Evolutionary conservation across 1,140 invertebrate genomes (phyloP), one percentile per base, ranked within the genome.

Genomic region (Trachymyrmex septentrionalis): DNA sequence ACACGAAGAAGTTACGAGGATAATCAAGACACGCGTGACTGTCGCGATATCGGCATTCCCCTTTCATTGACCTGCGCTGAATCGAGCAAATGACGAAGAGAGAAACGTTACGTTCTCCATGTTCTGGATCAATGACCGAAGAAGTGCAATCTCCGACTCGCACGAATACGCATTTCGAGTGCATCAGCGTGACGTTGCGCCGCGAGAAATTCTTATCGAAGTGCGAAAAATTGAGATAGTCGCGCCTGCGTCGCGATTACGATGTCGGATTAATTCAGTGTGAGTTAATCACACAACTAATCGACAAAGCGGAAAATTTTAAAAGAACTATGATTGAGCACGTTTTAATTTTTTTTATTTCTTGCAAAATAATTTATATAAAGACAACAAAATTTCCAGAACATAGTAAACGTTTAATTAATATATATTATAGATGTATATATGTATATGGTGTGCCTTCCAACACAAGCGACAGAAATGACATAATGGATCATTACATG

Each of bases 61-160:
- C 34, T 85, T 85, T 53, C 72, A 75, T 75, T 85, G 81, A 57
- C 59, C 50, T 72, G 50, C 66, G 48, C 64, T 81, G 66, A 85
- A 76, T 85, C 69, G 59, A 77, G 27, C 59, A 66, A 73, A 27
- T 53, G 48, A 63, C 53, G 55, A 59, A 24, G 81, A 77, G 55
- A 78, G 64, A 67, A 86, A 81, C 38, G 64, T 86, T 59, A 71
- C 76, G 63, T 86, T 76, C 72, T 85, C n/a, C 73, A 55, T 69
- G 27, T 81, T 82, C 48, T 44, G 77, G 77, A 86, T 86, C 85
- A 86, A 86, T 27, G 85, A 86, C 85, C 85, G 85, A 63, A 53
- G 27, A 63, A 82, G 55, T 63, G 55, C 66, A 67, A 86, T 86
- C 76, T 63, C 64, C 30, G 76, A 78, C 50, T 55, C 76, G 38